Base-by-base conservation (phyloP, 2,888 invertebrate genomes). In the Petrophora chlorosata region DNA sequence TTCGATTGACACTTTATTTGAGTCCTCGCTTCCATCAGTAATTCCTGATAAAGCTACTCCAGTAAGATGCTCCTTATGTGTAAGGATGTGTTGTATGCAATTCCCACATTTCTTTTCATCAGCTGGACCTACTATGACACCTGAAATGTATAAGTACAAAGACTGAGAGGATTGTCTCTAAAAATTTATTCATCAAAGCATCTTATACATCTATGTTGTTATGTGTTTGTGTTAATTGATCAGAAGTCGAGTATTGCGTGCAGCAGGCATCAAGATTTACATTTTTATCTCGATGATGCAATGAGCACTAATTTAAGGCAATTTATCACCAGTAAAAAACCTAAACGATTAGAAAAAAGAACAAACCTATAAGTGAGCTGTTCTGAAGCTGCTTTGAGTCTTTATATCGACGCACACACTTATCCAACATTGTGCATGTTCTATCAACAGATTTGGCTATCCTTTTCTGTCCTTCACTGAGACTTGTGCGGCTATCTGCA, bases 41-140 rank as follows among this genome's bases (percentile, higher is more conserved):
- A 98, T 91, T 1, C 98, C 97, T 71, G 96, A 96, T 29, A 98
- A 91, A 1, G 96, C 91, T 76, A 94, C 95, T 2, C 98, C 98
- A 44, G 85, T 83, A 40, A 96, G 79, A 44, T 89, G 76, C 12
- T 93, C 79, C 8, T 79, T 81, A 55, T 93, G 82, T 35, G 90
- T 81, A 16, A 94, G 82, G 45, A 93, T 67, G 51, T 92, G 91
- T 56, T 93, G 86, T 10, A 95, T 93, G 39, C 93, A 94, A 39
- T 91, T 86, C 55, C 92, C 86, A 70, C 96, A 92, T 52, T 93
- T 92, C 36, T 91, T 85, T n/a, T 90, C 78, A 74, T 92, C 85
- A 67, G 93, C 95, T 3, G 95, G 95, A n/a, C 97, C 97, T 56
- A 94, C 94, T 38, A 97, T 80, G 2, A 94, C 92, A 49, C 94